phyloP scores from a whole-genome alignment of 2,888 invertebrate genomes.

The Ellobium chinense region DNA sequence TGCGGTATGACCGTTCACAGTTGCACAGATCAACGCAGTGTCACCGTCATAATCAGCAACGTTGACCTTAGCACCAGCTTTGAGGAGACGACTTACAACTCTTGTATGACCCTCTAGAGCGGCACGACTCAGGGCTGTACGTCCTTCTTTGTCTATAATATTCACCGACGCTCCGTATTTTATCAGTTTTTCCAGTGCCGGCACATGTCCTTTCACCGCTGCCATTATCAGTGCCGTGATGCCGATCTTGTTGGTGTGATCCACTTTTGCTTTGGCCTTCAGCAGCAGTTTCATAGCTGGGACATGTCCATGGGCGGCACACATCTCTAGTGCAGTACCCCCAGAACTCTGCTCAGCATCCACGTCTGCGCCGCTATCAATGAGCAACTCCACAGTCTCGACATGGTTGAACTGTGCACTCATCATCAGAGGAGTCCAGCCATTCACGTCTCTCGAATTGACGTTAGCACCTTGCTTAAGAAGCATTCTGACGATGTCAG shows the following conservation, averaged over 20 bases:
- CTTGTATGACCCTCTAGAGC: background rate
- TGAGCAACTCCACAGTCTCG: background rate
- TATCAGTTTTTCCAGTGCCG: conserved; percentile 55
- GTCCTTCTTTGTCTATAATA: conserved; percentile 19
- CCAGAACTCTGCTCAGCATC: conserved; percentile 62
- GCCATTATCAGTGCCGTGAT: conserved; percentile 32
- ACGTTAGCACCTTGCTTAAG: background rate
- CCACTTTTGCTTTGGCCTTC: conserved; percentile 50
- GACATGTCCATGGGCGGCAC: conserved; percentile 51
- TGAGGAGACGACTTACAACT: background rate
- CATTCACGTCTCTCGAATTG: background rate
- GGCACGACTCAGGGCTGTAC: conserved; percentile 11
- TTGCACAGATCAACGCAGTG: conserved; percentile 1
- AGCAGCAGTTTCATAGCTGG: background rate
- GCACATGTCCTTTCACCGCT: background rate
- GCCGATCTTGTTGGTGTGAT: conserved; percentile 62
- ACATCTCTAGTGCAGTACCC: conserved; percentile 59
- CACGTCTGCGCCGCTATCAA: conserved; percentile 20
- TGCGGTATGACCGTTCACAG: background rate
- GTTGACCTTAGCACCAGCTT: background rate
- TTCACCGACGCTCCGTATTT: conserved; percentile 57
- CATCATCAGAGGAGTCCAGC: conserved; percentile 9
- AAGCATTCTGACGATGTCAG: conserved; percentile 2
- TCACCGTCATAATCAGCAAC: background rate
- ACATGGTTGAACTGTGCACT: background rate